Base-by-base conservation (phyloP, 2,113 vertebrate genomes). In the Felis chaus region DNA sequence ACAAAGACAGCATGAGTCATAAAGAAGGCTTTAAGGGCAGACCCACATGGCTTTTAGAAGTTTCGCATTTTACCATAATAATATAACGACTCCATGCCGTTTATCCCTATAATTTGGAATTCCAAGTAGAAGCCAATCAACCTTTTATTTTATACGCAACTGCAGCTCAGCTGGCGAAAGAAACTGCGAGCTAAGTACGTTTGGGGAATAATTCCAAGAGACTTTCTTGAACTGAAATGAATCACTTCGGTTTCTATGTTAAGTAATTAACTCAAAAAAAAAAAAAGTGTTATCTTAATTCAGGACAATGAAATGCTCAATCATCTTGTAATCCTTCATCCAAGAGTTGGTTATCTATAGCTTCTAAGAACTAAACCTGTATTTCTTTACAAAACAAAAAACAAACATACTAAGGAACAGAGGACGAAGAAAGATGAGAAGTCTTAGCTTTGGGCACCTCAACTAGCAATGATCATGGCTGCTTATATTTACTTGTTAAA, bases 221-320 rank as follows among this genome's bases (percentile, higher is more conserved):
- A 78, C 65, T 94, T 79, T 68, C 84, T 94, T 90, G n/a, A 96
- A 80, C n/a, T 81, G 71, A 92, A 92, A 92, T 11, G 23, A 73
- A 91, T 76, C 41, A 41, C 45, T 68, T 92, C 73, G n/a, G 50
- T 68, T 97, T 92, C 90, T 94, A 48, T 94, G 82, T 74, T 86
- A 91, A 94, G 29, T 50, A 78, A 66, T 71, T 82, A 68, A 79
- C 48, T 97, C 13, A 82, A 87, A 93, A 81, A 87, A 88, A 19
- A 5, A 71, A 36, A 18, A 45, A 74, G 39, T 74, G 25, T 29
- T 78, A 27, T 7, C 74, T 95, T 93, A 89, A 97, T 18, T 84
- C 27, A 50, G 63, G 36, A 86, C 36, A 96, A 91, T 88, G 33
- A 82, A 66, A 91, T 73, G 55, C 11, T 96, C 89, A 88, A 45